A percentile compares a stretch with the other conserved stretches of the same genome.
Conservation (phyloP, 1,140 invertebrate species). For the Nasonia longicornis region DNA sequence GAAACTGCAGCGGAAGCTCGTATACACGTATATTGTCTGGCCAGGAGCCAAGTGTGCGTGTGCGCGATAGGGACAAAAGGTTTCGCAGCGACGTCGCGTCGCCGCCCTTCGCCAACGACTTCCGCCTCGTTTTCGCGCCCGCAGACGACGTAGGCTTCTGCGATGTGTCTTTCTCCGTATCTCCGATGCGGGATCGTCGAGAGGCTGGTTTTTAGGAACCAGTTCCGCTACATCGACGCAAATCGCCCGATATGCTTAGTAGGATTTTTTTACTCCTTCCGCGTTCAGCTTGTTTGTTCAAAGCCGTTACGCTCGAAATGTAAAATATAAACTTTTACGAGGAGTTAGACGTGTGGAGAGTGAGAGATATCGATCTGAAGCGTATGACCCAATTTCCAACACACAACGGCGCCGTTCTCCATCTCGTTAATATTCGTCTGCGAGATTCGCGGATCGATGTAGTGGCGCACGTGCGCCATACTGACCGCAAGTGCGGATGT, state of each 20-base stretch:
- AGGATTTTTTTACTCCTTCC: too few species aligned
- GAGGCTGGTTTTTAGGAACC: background rate
- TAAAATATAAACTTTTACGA: too few species aligned
- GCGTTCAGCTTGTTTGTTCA: too few species aligned
- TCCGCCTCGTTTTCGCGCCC: background rate
- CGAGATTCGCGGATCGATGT: background rate
- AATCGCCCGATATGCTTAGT: background rate
- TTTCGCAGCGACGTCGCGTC: background rate
- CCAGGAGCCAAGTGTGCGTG: background rate
- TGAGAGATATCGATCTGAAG: background rate
- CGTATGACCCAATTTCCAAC: background rate
- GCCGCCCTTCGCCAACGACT: slow-evolving; percentile 10
- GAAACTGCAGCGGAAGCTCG: background rate
- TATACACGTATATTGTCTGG: background rate
- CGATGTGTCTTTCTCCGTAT: too few species aligned
- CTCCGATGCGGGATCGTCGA: background rate
- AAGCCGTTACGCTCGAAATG: too few species aligned
- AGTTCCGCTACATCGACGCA: background rate
- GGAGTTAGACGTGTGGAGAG: too few species aligned
- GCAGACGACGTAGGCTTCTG: background rate
- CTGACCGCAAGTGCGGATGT: background rate
- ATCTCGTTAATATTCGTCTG: background rate
- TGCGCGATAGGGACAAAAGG: background rate
- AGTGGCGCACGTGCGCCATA: too few species aligned
- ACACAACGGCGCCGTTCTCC: background rate